phyloP scores from a whole-genome alignment of 2,888 invertebrate species.

The Acanthosepion esculentum region DNA sequence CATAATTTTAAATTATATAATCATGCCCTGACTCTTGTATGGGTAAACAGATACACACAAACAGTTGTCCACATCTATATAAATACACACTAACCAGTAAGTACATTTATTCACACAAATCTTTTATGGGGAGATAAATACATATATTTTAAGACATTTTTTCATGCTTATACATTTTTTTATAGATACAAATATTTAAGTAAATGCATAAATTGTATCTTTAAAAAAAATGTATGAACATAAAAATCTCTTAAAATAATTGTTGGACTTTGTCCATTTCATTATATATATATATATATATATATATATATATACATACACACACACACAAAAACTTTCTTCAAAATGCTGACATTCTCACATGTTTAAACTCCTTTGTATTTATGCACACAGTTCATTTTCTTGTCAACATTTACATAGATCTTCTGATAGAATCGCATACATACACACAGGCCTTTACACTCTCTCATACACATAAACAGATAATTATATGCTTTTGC shows the following conservation, averaged over 20 bases:
- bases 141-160: neutral
- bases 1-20: neutral
- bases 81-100: neutral
- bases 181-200: no score
- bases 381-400: neutral
- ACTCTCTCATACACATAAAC: neutral
- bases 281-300: no score
- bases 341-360: neutral
- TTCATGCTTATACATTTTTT: no score
- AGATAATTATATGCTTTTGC: no score
- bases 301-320: no score
- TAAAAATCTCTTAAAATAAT: no score
- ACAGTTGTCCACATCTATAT: neutral
- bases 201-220: no score
- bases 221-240: no score
- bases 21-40: neutral
- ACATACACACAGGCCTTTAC: neutral
- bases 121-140: neutral
- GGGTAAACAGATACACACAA: neutral
- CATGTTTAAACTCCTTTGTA: neutral
- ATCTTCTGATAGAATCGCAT: neutral
- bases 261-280: no score
- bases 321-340: neutral
- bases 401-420: neutral
- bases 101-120: neutral